phyloP scores from a whole-genome alignment of 2,888 invertebrate species.

The Netelia virgata region DNA sequence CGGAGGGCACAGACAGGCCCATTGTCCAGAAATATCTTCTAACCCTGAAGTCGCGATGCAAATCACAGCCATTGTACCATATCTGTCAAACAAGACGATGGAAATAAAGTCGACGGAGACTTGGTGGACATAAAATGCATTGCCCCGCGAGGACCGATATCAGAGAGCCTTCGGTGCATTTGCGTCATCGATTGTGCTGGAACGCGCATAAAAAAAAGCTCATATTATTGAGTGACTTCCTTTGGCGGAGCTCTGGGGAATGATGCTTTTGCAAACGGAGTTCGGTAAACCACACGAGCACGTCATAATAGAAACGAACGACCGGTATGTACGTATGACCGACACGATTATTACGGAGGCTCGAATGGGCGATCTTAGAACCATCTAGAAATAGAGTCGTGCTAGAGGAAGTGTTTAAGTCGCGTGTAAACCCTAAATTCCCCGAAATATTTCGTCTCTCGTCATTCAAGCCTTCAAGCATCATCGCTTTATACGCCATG shows the following conservation, averaged over 20 bases:
- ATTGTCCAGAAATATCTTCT: conserved; percentile 58
- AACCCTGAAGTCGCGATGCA: conserved; percentile 63
- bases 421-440: background rate
- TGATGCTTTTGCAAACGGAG: conserved; percentile 15
- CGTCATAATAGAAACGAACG: conserved; percentile 33
- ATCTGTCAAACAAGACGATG: conserved; percentile 74
- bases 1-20: background rate
- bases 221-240: conserved; percentile 40
- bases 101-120: conserved; percentile 22
- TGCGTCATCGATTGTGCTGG: conserved; percentile 75
- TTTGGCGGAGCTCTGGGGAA: conserved; percentile 18
- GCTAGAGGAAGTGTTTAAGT: conserved; percentile 10
- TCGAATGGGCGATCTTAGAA: conserved; percentile 15
- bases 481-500: background rate
- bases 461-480: background rate
- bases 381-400: conserved; percentile 46
- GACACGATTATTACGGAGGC: conserved; percentile 19
- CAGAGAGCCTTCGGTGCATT: conserved; percentile 63
- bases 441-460: conserved; percentile 6
- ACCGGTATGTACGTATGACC: conserved; percentile 9
- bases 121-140: background rate
- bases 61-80: conserved; percentile 71
- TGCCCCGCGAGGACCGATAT: conserved; percentile 49
- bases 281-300: conserved; percentile 12
- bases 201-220: conserved; percentile 76